Evolutionary conservation across 2,113 vertebrate species (phyloP).

Genomic region (Pseudolaguvia tuberculata): DNA sequence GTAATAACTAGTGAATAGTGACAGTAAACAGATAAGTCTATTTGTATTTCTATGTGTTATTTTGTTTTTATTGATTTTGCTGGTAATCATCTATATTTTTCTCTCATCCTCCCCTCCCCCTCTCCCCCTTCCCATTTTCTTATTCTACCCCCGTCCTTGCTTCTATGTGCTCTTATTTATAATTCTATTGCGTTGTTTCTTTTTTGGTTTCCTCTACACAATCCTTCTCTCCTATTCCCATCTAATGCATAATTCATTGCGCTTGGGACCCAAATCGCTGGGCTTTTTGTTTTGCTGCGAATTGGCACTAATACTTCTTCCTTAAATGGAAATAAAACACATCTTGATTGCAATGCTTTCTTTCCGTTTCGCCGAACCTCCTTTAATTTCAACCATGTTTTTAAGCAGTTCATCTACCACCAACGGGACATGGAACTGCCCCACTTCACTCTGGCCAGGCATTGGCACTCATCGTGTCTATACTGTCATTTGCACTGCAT

Average conservation of each 20-base stretch:
- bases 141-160: conserved; percentile 13
- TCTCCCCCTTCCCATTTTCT: not conserved
- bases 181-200: conserved; percentile 41
- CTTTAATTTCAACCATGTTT: conserved; percentile 25
- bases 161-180: conserved; percentile 42
- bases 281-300: conserved; percentile 45
- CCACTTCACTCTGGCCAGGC: conserved; percentile 20
- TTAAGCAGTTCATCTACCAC: conserved; percentile 6
- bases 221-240: conserved; percentile 47
- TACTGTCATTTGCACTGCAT: conserved; percentile 38
- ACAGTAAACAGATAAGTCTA: conserved; percentile 25
- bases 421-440: conserved; percentile 39
- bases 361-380: conserved; percentile 17
- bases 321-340: conserved; percentile 16
- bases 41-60: conserved; percentile 17
- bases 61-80: conserved; percentile 28
- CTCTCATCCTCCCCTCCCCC: conserved; percentile 17
- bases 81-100: conserved; percentile 47
- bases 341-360: conserved; percentile 28
- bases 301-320: conserved; percentile 45
- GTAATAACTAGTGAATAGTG: conserved; percentile 3
- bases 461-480: conserved; percentile 37
- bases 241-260: conserved; percentile 49
- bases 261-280: conserved; percentile 43
- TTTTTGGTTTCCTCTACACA: conserved; percentile 47